Base-by-base conservation (phyloP, 2,888 invertebrate genomes). In the Andrena chrysosceles region DNA sequence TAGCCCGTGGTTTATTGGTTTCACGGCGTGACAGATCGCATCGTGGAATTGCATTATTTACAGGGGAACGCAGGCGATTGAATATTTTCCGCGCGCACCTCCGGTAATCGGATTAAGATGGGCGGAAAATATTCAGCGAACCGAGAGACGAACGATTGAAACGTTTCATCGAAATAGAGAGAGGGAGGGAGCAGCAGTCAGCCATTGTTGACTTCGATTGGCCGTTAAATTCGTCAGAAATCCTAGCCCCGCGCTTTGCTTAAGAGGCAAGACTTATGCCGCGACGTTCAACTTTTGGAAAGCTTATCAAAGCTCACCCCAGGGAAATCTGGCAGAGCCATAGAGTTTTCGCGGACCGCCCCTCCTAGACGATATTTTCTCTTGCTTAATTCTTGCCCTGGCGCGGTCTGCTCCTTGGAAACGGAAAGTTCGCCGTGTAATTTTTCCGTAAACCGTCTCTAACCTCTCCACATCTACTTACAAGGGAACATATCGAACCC, bases 1-100 rank as follows among this genome's bases (percentile, higher is more conserved):
- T 81, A 81, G 69, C 64, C 60, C 56, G 81, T 52, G 81, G 81
- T 80, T 81, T 73, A 74, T 81, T 81, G 81, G 80, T 74, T 81
- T 81, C 81, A 52, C 73, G 52, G 68, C 26, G 70, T 42, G 81
- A 81, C 64, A 74, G 69, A 67, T 74, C 69, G 69, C 54, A 60
- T 48, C 48, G 42, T 42, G 35, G 72, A 64, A 81, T 79, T 68
- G 80, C 71, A 81, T 79, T 81, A 79, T 81, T 68, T 59, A 29
- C 66, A n/a, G 78, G 31, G 80, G 16, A 23, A 56, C 67, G 48
- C 33, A n/a, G 49, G 20, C 48, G 26, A 20, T 54, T 49, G 67
- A 72, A 79, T 72, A 79, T 79, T 81, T 81, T 81, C 68, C 68
- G 26, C 23, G 69, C 42, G 35, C 63, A 26, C 59, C 42, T 23